Base-by-base conservation (phyloP, 2,888 invertebrate genomes). In the Cecidostiba fungosa region DNA sequence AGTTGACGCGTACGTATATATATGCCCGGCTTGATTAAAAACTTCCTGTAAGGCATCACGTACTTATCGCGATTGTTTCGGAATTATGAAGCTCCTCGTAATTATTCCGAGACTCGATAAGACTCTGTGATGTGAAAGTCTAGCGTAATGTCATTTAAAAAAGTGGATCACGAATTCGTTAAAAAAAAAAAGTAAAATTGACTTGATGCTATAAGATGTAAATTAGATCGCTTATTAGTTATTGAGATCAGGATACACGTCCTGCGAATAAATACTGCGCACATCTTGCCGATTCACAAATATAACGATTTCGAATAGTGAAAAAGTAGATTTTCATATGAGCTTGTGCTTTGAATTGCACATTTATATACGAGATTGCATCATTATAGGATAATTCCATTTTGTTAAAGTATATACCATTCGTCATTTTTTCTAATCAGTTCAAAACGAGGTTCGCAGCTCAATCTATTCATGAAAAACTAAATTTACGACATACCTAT, bases 1-100 rank as follows among this genome's bases (percentile, higher is more conserved):
- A 93, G 93, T 92, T 54, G 59, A 39, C 29, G 12, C 77, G 43
- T 43, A 14, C 10, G 19, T 14, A 19, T 4, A 50, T 6, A 29
- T 69, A 43, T 29, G 14, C 26, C 32, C 47, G 8, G 23, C 2
- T n/a, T 8, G 54, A 59, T 59, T 19, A 23, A n/a, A 59, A 66
- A 66, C 10, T 59, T n/a, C 23, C 23, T 12, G 12, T 19, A 43
- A 43, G 19, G 19, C 73, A 62, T 39, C 19, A 66, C 3, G 6
- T 16, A 26, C 77, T 72, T 72, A 29, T 70, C 50, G 23, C 39
- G 32, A 39, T 54, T 43, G 23, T 47, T 47, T 69, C 32, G 36
- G 66, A 74, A 54, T 74, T 62, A 74, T 69, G 66, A 47, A 12
- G 47, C 14, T 47, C 47, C 47, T 14, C 47, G 12, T 36, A 59